A percentile compares a stretch with the other conserved stretches of the same genome.
Conservation (phyloP, 2,113 vertebrate species). For the Halcyon senegalensis region DNA sequence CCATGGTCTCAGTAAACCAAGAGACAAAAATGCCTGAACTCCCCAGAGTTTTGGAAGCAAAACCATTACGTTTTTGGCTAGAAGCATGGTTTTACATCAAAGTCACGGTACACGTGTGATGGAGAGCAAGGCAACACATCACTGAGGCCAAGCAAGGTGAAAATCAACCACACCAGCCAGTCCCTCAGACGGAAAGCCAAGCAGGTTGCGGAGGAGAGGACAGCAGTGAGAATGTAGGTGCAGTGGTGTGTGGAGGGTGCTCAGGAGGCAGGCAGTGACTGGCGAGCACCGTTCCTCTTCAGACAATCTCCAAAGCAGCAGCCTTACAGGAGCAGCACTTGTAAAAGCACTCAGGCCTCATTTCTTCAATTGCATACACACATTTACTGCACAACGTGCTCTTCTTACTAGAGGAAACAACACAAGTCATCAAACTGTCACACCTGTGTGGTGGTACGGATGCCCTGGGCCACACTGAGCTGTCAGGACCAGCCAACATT, state of each 20-base stretch:
- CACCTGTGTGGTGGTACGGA: not conserved
- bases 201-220: not conserved
- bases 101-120: accelerated
- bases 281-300: not conserved
- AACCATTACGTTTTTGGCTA: not conserved
- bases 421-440: too few relatives aligned
- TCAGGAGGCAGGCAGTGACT: not conserved
- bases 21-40: not conserved
- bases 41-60: not conserved
- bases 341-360: not conserved
- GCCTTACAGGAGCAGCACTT: not conserved
- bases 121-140: not conserved
- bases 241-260: too few relatives aligned
- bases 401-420: too few relatives aligned
- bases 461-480: not conserved
- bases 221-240: not conserved
- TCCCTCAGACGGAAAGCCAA: not conserved
- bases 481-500: not conserved
- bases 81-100: not conserved
- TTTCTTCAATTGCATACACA: not conserved
- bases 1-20: not conserved
- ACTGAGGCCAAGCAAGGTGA: not conserved
- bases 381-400: not conserved
- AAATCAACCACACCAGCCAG: not conserved
- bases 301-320: not conserved